Conservation (phyloP, 1,140 invertebrate species). For the Anagrus nilaparvatae region DNA sequence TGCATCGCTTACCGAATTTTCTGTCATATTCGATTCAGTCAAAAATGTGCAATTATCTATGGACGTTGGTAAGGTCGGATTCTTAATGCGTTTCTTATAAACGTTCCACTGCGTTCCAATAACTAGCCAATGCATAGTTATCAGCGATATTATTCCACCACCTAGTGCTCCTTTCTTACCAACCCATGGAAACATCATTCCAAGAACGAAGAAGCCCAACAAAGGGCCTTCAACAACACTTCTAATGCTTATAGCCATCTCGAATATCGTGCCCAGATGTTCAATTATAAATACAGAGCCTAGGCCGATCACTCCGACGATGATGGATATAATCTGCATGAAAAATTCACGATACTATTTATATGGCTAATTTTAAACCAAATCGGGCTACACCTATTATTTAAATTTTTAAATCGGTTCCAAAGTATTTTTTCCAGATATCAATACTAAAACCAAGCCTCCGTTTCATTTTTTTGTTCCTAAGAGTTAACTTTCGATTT, state of each 20-base stretch:
- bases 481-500: no score
- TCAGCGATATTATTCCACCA: slow-evolving; percentile 41
- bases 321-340: slow-evolving; percentile 30
- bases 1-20: background rate
- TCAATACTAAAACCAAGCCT: no score
- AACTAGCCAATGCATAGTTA: slow-evolving; percentile 46
- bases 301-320: slow-evolving; percentile 37
- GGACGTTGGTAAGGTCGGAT: slow-evolving; percentile 27
- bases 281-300: slow-evolving; percentile 43
- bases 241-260: slow-evolving; percentile 39
- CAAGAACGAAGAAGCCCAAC: slow-evolving; percentile 44
- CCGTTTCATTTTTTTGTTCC: no score
- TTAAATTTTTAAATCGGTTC: no score
- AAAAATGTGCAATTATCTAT: slow-evolving; percentile 31
- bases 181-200: slow-evolving; percentile 42
- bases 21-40: slow-evolving; percentile 5
- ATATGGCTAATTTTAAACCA: no score
- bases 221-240: slow-evolving; percentile 43
- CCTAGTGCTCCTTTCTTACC: slow-evolving; percentile 42
- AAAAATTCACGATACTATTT: no score
- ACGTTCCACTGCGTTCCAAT: slow-evolving; percentile 37
- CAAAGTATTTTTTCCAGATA: no score
- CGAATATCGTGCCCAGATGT: slow-evolving; percentile 31
- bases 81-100: slow-evolving; percentile 23
- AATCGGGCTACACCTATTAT: no score